A percentile compares a stretch with the other conserved stretches of the same genome.
Conservation (phyloP, 2,113 vertebrate genomes). For the Circaetus gallicus region DNA sequence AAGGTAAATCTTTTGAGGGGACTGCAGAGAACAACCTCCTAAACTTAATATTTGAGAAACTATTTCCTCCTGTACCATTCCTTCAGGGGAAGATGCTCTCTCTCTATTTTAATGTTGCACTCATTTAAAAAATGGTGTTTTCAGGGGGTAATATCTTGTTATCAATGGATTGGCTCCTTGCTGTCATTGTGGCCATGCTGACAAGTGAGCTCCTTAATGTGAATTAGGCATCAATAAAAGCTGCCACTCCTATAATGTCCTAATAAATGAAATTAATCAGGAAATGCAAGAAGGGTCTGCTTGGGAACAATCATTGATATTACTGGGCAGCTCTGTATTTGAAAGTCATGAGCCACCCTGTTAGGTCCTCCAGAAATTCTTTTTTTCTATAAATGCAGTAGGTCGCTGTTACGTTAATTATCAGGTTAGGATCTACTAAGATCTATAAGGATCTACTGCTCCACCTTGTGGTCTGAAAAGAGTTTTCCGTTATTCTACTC, state of each 20-base stretch:
- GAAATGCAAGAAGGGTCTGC: neutral
- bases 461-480: constrained; percentile 59
- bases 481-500: neutral
- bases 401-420: neutral
- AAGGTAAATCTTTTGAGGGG: neutral
- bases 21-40: neutral
- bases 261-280: neutral
- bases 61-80: neutral
- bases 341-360: neutral
- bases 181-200: neutral
- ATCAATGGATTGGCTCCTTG: neutral
- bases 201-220: neutral
- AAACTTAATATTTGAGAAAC: neutral
- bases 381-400: neutral
- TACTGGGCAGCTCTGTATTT: neutral
- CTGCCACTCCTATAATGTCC: neutral
- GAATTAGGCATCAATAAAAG: neutral
- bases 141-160: neutral
- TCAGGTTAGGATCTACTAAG: neutral
- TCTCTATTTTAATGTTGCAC: neutral
- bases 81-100: neutral
- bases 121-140: neutral
- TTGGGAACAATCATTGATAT: neutral
- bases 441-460: constrained; percentile 43
- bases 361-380: neutral